Evolutionary conservation across 2,888 invertebrate species (phyloP).

Genomic region (Dasysyrphus tricinctus): DNA sequence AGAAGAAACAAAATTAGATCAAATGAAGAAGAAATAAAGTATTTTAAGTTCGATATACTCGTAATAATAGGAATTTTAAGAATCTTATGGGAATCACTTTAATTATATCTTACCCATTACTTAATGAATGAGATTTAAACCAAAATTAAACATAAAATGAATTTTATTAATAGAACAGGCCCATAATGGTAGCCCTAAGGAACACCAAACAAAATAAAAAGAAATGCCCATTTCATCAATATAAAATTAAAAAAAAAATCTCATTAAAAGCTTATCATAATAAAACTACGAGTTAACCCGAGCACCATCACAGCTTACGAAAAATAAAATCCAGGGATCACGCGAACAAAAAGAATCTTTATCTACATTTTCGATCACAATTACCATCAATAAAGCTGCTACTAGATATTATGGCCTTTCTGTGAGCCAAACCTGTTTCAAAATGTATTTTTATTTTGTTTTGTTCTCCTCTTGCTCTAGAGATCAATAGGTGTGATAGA

Average conservation of each 20-base stretch:
- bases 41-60: background rate
- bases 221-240: constrained; percentile 12
- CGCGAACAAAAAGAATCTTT: constrained; percentile 19
- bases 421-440: constrained; percentile 51
- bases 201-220: constrained; percentile 14
- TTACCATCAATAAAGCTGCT: constrained; percentile 61
- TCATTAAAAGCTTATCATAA: constrained; percentile 70
- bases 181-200: constrained; percentile 48
- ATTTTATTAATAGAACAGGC: constrained; percentile 36
- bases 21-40: background rate
- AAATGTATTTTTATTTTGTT: background rate
- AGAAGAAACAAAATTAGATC: constrained; percentile 40
- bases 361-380: constrained; percentile 52
- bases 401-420: constrained; percentile 47
- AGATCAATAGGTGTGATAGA: constrained; percentile 61
- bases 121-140: constrained; percentile 45
- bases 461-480: background rate
- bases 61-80: constrained; percentile 1
- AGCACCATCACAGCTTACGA: constrained; percentile 26
- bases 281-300: constrained; percentile 68
- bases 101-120: background rate
- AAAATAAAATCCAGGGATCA: background rate
- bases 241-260: constrained; percentile 22
- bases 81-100: constrained; percentile 47
- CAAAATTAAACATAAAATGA: background rate